A percentile compares a stretch with the other conserved stretches of the same genome.
phyloP scores from a whole-genome alignment of 2,888 invertebrate genomes.

The Beris chalybata region DNA sequence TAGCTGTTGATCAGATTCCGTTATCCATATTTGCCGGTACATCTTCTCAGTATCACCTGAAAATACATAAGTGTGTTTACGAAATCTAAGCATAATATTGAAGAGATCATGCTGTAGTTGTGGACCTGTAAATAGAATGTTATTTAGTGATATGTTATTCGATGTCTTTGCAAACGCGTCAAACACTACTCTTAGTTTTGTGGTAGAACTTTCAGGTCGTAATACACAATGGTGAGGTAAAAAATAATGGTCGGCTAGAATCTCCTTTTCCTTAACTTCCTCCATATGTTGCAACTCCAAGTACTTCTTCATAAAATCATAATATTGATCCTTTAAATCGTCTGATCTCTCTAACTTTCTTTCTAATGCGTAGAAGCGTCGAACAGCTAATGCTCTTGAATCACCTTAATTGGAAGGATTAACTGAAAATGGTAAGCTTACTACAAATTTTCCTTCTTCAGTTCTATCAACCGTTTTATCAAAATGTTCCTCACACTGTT shows the following conservation, averaged over 20 bases:
- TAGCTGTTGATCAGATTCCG: not conserved
- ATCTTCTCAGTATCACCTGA: not conserved
- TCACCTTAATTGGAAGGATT: too few relatives aligned
- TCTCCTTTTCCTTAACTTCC: not conserved
- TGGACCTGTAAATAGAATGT: not conserved
- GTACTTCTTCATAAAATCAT: not conserved
- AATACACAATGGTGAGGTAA: slow-evolving; percentile 1
- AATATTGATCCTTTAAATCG: not conserved
- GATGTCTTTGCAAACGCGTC: not conserved
- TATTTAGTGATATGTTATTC: not conserved
- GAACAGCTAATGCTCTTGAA: too few relatives aligned
- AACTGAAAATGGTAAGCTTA: too few relatives aligned
- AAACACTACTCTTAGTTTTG: too few relatives aligned
- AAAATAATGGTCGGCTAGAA: not conserved
- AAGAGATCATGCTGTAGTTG: slow-evolving; percentile 1
- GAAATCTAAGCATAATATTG: not conserved
- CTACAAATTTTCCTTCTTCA: too few relatives aligned
- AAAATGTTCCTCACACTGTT: too few relatives aligned
- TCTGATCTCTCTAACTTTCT: too few relatives aligned
- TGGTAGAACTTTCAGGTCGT: not conserved
- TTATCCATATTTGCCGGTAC: not conserved
- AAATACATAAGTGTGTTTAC: not conserved
- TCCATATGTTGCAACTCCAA: not conserved
- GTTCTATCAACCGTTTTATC: too few relatives aligned
- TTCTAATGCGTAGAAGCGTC: too few relatives aligned